Base-by-base conservation (phyloP, 2,113 vertebrate species). In the Rafetus swinhoei region DNA sequence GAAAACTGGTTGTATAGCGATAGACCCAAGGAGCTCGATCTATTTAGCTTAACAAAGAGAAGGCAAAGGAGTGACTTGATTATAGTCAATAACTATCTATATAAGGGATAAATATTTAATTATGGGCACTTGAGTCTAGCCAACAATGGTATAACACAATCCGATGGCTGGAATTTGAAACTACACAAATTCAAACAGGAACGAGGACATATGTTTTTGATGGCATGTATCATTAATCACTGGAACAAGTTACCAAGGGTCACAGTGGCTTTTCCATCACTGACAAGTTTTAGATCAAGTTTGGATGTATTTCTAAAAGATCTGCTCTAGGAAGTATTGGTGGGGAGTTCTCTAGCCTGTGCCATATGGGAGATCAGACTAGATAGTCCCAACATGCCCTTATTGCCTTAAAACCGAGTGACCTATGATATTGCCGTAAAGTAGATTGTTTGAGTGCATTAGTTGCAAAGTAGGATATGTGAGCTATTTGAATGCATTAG, bases 361-460 rank as follows among this genome's bases (percentile, higher is more conserved):
- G 19, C n/a, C 21, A 21, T 19, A 7, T 21, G 65, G 18, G 32
- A 35, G 16, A 35, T 72, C n/a, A 72, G n/a, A 72, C 65, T 72
- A 35, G 65, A 35, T 35, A 19, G 18, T 35, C n/a, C n/a, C 65
- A 35, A 21, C 32, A 5, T n/a, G 9, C 8, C n/a, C n/a, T 72
- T 35, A 16, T 35, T 16, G 65, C 65, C 65, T 72, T 35, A 72
- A 18, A 72, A 72, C n/a, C 4, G 18, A n/a, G 35, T 72, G 18
- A 35, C 35, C 16, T 35, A 35, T 72, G 65, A 21, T 35, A 35
- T 10, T 9, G 18, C 54, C 82, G 1, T 29, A 11, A 11, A 29
- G 6, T 2, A 4, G 0, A 2, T 25, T 4, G 2, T 13, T 27
- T 6, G 65, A 14, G 4, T 35, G 56, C 53, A 7, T 53, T 35